Evolutionary conservation across 2,113 vertebrate genomes (phyloP).

Genomic region (Manacus vitellinus): DNA sequence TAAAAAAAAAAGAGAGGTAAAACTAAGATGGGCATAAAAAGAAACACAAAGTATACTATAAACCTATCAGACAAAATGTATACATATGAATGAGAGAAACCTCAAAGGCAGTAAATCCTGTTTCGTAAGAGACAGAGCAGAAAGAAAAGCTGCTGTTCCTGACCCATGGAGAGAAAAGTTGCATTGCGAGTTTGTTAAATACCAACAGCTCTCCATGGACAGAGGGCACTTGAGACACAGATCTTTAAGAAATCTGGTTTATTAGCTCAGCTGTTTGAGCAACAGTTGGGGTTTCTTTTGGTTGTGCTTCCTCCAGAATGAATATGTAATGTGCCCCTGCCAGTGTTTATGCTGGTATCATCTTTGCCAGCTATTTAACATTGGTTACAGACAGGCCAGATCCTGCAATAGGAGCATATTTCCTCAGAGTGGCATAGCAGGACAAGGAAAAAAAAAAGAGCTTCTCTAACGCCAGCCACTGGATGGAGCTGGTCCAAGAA

Average conservation of each 20-base stretch:
- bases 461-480: not conserved
- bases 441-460: not conserved
- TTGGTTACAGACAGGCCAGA: not conserved
- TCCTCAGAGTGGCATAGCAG: slow-evolving; percentile 23
- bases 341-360: not conserved
- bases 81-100: not conserved
- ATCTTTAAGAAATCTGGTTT: not conserved
- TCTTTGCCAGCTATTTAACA: not conserved
- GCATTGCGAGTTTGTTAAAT: accelerated
- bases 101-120: not conserved
- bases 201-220: not conserved
- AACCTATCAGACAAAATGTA: not conserved
- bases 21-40: not conserved
- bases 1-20: not conserved
- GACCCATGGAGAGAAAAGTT: not conserved
- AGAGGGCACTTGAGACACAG: not conserved
- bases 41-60: not conserved
- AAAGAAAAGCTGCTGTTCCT: not conserved
- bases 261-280: not conserved
- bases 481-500: not conserved
- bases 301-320: not conserved
- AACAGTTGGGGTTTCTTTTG: accelerated
- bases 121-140: not conserved
- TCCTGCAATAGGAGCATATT: not conserved
- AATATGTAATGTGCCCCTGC: accelerated